Conservation (phyloP, 2,113 vertebrate species). For the Coptodon rendalli region DNA sequence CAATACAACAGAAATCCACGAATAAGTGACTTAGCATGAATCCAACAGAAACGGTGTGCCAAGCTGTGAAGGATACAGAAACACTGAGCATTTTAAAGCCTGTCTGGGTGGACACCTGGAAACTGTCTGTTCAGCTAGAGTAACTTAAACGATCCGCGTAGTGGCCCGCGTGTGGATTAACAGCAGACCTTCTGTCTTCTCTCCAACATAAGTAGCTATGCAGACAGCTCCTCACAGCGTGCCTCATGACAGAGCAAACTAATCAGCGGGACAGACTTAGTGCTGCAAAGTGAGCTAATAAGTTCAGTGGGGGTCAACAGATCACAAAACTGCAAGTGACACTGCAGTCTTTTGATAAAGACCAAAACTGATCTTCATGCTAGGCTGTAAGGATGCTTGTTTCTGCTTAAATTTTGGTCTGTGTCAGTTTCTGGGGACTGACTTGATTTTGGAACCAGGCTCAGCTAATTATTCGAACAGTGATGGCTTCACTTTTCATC, state of each 20-base stretch:
- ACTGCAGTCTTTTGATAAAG: background rate
- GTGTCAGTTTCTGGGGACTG: background rate
- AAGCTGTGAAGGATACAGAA: background rate
- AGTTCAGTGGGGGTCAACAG: background rate
- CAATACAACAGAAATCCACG: background rate
- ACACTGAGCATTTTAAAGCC: slow-evolving; percentile 35
- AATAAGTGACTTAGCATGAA: background rate
- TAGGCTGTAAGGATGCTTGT: background rate
- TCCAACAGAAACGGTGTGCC: background rate
- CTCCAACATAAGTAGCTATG: background rate
- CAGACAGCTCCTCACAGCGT: background rate
- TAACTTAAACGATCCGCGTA: background rate
- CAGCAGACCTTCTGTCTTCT: slow-evolving; percentile 20
- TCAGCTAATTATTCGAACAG: background rate
- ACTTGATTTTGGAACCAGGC: background rate
- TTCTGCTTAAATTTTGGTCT: background rate
- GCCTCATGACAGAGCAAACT: slow-evolving; percentile 13
- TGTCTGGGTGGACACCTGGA: slow-evolving; percentile 5
- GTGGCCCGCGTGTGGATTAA: slow-evolving; percentile 34
- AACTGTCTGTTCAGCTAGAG: background rate
- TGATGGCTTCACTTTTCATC: background rate
- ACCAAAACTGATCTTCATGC: background rate
- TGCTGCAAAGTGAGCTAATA: background rate
- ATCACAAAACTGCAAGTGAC: background rate
- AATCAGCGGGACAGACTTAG: background rate